Evolutionary conservation across 2,113 vertebrate genomes (phyloP), one percentile per base, ranked within the genome.

Genomic region (Calyptommatus sinebrachiatus): DNA sequence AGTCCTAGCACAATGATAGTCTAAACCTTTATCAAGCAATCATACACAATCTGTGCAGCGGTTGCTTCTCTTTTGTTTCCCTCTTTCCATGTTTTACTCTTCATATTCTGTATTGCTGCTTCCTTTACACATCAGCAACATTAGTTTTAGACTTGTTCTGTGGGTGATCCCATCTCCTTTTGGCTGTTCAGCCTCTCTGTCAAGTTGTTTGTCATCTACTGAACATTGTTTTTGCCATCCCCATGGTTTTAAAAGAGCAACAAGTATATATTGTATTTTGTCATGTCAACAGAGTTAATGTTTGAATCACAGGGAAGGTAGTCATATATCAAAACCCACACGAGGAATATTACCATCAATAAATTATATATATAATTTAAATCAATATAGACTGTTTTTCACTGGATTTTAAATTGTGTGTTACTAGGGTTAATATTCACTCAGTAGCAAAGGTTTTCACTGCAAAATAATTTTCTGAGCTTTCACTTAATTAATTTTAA

Each of bases 391-490:
- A 48, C 22, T 71, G 45, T 66, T 41, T 65, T 53, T 45, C 78
- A 68, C 65, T 79, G 72, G 28, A 29, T 18, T 66, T 82, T 75
- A 84, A 89, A 50, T 66, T 81, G 61, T 26, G 80, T 84, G 87
- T 84, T 74, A 86, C 22, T 14, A 24, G 21, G 85, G 70, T 83
- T n/a, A 85, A 83, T 85, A 92, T 88, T 87, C 76, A 86, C 79
- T 86, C 72, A 85, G 18, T 65, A 41, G 14, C 74, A 79, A 82
- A 89, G 45, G 35, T n/a, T 77, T 86, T 76, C 84, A 84, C 66
- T 80, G 73, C 46, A 53, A 78, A 82, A 53, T 84, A 60, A 69
- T 89, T 80, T 85, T 89, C 68, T 74, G 62, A 82, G 73, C 24
- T 72, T 83, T 89, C 71, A 80, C 70, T 89, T 85, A 90, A 85